A percentile compares a stretch with the other conserved stretches of the same genome.
phyloP scores from a whole-genome alignment of 2,113 vertebrate genomes.

The Urocitellus parryii region DNA sequence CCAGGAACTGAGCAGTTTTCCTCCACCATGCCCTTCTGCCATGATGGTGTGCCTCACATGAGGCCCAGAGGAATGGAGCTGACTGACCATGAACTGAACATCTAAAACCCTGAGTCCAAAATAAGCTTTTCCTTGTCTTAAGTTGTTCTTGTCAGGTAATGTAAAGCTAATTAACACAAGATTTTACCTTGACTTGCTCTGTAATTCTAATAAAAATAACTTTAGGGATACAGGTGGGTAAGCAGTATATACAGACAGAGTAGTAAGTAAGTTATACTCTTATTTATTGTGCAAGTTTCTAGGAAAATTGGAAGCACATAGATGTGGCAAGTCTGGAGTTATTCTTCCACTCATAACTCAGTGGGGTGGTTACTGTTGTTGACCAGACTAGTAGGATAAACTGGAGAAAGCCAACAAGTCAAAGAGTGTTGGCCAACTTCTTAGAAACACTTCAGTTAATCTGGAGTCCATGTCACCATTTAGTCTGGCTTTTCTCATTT shows the following conservation, averaged over 20 bases:
- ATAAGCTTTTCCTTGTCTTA: no score
- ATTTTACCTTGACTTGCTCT: background rate
- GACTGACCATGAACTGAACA: no score
- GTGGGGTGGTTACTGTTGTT: background rate
- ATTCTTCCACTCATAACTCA: background rate
- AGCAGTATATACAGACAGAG: background rate
- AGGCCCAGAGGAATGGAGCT: no score
- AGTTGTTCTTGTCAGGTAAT: no score
- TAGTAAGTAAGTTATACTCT: conserved; percentile 8
- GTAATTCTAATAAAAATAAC: background rate
- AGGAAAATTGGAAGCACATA: background rate
- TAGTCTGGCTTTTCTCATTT: conserved; percentile 30
- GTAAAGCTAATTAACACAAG: no score
- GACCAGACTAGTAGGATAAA: background rate
- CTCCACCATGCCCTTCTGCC: no score
- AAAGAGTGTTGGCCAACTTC: background rate
- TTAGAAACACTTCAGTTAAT: conserved; percentile 11
- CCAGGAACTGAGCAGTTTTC: no score
- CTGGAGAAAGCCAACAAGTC: background rate
- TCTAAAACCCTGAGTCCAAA: no score
- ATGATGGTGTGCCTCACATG: no score
- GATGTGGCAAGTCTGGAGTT: background rate
- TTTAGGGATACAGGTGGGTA: background rate
- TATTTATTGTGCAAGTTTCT: background rate
- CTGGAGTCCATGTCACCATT: conserved; percentile 26